Conservation (phyloP, 2,113 vertebrate genomes). For the Genyomyrus donnyi region DNA sequence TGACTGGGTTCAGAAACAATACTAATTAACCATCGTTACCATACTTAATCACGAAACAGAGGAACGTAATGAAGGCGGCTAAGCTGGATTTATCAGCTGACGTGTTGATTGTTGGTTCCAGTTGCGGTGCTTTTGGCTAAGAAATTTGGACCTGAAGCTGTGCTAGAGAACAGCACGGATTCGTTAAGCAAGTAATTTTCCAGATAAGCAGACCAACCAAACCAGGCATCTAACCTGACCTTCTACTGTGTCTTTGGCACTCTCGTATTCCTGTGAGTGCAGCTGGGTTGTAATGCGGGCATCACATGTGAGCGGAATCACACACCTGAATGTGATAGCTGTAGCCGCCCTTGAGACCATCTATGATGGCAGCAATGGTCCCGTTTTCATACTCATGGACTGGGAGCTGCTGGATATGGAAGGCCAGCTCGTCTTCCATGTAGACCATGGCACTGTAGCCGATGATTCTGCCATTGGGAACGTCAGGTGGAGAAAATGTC, state of each 20-base stretch:
- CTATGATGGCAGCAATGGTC: conserved; percentile 71
- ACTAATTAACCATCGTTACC: neutral
- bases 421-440: conserved; percentile 63
- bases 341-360: conserved; percentile 85
- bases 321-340: conserved; percentile 86
- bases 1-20: neutral
- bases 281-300: neutral
- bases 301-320: neutral
- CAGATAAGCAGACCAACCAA: neutral
- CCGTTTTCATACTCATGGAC: conserved; percentile 66
- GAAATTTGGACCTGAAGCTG: neutral
- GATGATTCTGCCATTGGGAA: conserved; percentile 85
- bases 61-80: neutral
- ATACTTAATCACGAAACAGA: neutral
- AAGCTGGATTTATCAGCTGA: neutral
- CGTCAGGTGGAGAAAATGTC: conserved; percentile 80
- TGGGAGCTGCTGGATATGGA: conserved; percentile 66
- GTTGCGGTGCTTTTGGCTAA: neutral
- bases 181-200: neutral
- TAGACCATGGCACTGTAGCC: conserved; percentile 77
- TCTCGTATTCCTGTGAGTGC: neutral
- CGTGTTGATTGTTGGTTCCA: neutral
- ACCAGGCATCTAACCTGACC: neutral
- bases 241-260: neutral
- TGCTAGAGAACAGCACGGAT: neutral